Conservation (phyloP, 2,113 vertebrate genomes). For the Corydoras sp. region DNA sequence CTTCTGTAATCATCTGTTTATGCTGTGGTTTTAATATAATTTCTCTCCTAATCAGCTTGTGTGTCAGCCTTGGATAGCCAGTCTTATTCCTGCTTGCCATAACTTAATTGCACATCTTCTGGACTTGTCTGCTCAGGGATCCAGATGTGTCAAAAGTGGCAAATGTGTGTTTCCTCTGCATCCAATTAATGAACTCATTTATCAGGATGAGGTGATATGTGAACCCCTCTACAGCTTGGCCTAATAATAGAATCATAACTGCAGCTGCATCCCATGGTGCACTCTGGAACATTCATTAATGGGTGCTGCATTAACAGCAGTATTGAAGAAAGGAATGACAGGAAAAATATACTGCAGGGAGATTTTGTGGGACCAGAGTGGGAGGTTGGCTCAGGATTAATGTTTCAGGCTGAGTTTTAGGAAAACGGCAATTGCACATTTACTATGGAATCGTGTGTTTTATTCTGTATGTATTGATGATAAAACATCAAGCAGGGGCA, state of each 20-base stretch:
- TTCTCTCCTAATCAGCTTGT: constrained; percentile 63
- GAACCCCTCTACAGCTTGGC: constrained; percentile 12
- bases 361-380: constrained; percentile 1
- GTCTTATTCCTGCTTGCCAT: constrained; percentile 48
- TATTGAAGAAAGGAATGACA: constrained; percentile 1
- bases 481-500: no score
- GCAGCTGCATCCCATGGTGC: constrained; percentile 31
- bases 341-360: background rate
- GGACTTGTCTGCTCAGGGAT: constrained; percentile 38
- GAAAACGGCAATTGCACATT: no score
- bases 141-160: constrained; percentile 43
- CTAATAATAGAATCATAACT: constrained; percentile 51
- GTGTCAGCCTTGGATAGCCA: constrained; percentile 56
- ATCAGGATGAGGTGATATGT: constrained; percentile 35
- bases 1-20: constrained; percentile 59
- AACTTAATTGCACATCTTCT: constrained; percentile 46
- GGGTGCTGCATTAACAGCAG: constrained; percentile 24
- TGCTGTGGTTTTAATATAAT: constrained; percentile 55
- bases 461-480: no score
- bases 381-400: background rate
- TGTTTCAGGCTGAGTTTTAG: no score
- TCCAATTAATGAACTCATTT: constrained; percentile 45
- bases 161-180: constrained; percentile 43
- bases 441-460: no score
- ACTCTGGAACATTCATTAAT: constrained; percentile 35